Conservation (phyloP, 2,113 vertebrate genomes). For the Nesospiza acunhae region DNA sequence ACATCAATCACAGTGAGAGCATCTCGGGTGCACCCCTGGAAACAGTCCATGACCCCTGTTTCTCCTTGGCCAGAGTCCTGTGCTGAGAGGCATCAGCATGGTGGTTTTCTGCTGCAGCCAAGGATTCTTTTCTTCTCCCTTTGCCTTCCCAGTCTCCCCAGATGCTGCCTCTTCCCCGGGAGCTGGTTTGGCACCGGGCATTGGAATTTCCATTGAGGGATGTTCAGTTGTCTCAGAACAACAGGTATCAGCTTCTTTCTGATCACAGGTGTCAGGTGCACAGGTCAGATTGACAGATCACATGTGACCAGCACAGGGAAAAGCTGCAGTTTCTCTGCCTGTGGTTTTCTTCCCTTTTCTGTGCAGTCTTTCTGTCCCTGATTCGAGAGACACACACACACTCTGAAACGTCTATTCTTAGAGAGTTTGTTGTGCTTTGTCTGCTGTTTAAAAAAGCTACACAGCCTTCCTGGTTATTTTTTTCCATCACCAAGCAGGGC, state of each 20-base stretch:
- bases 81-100: background rate
- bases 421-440: background rate
- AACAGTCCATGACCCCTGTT: background rate
- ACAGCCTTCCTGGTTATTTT: background rate
- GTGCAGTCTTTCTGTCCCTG: background rate
- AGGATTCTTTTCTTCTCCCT: background rate
- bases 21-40: background rate
- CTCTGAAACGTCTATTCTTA: background rate
- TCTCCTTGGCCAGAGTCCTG: background rate
- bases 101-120: background rate
- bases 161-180: accelerated
- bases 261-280: background rate
- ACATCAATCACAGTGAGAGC: background rate
- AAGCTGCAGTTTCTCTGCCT: background rate
- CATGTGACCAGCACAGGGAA: background rate
- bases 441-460: background rate
- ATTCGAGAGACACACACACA: accelerated
- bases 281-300: background rate
- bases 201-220: background rate
- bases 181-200: accelerated
- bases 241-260: background rate
- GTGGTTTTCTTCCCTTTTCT: background rate
- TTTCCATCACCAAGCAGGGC: background rate
- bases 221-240: background rate
- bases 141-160: background rate